Conservation (phyloP, 2,888 invertebrate species). For the Clanis bilineata region DNA sequence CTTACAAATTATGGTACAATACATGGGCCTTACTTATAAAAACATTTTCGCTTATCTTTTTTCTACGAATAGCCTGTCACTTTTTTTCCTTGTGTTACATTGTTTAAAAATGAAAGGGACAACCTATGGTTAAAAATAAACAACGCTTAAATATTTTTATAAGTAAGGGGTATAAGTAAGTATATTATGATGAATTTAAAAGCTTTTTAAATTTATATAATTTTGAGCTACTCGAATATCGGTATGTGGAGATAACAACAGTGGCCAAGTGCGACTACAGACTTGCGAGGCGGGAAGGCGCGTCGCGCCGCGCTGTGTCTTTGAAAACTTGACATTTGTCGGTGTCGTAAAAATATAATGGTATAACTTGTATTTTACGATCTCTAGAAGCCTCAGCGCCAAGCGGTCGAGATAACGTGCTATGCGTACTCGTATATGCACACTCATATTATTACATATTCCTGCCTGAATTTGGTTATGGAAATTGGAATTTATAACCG, state of each 20-base stretch:
- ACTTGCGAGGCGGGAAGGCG: constrained; percentile 8
- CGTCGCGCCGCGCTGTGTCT: constrained; percentile 37
- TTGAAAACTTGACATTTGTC: constrained; percentile 75
- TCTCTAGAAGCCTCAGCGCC: constrained; percentile 53
- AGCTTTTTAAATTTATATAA: not conserved
- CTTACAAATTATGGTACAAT: too few relatives aligned
- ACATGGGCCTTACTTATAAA: too few relatives aligned
- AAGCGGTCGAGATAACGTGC: constrained; percentile 44
- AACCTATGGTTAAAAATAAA: too few relatives aligned
- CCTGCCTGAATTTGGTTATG: constrained; percentile 23
- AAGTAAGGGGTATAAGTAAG: too few relatives aligned
- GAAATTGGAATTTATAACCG: not conserved
- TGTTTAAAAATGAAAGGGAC: too few relatives aligned
- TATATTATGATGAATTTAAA: constrained; percentile 16
- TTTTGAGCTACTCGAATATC: constrained; percentile 2
- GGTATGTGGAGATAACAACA: constrained; percentile 44
- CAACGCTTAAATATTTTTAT: too few relatives aligned
- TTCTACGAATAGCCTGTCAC: too few relatives aligned
- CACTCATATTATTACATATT: constrained; percentile 12
- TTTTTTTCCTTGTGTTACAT: too few relatives aligned
- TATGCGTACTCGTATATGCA: constrained; percentile 24
- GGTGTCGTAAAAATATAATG: constrained; percentile 76
- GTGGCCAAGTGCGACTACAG: constrained; percentile 31
- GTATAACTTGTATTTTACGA: constrained; percentile 76
- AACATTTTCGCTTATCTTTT: too few relatives aligned